A percentile compares a stretch with the other conserved stretches of the same genome.
These are phyloP conservation scores for Tridacna crocea DNA, from an alignment of 2,888 invertebrate genomes.

Conservation along the genomic window DNA sequence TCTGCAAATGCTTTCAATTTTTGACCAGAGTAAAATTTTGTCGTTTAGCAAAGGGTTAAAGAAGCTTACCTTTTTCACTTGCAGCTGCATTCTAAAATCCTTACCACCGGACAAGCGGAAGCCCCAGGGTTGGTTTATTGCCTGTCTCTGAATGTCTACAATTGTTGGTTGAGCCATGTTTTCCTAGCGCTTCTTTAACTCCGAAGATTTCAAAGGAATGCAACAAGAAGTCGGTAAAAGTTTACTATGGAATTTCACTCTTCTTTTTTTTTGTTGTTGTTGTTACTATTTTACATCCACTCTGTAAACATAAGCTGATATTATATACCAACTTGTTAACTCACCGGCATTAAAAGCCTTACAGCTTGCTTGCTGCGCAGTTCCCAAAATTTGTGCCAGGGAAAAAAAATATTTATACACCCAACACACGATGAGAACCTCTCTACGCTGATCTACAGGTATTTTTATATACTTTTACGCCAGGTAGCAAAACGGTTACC, in stretches of 20 bases:
- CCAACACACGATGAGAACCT: neutral
- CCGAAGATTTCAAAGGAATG: no score
- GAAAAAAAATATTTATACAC: no score
- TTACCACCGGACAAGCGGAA: conserved; percentile 79
- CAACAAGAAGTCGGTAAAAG: no score
- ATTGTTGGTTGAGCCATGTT: conserved; percentile 66
- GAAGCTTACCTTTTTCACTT: conserved; percentile 78
- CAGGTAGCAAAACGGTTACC: conserved; percentile 10
- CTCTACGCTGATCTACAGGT: neutral
- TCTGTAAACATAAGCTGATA: no score
- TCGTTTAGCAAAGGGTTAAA: no score
- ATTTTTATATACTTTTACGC: neutral
- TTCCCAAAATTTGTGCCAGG: no score
- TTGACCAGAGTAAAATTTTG: no score
- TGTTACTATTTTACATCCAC: no score
- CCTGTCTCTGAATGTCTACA: conserved; percentile 70
- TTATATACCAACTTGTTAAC: neutral
- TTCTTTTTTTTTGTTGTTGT: no score
- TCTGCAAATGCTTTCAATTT: no score
- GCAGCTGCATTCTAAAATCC: conserved; percentile 77
- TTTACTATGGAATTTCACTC: no score
- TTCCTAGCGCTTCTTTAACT: conserved; percentile 36
- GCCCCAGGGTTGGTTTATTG: conserved; percentile 77
- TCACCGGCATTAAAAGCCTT: neutral
- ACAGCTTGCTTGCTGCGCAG: neutral